phyloP scores from a whole-genome alignment of 2,888 invertebrate species.

The Clusia tigrina region DNA sequence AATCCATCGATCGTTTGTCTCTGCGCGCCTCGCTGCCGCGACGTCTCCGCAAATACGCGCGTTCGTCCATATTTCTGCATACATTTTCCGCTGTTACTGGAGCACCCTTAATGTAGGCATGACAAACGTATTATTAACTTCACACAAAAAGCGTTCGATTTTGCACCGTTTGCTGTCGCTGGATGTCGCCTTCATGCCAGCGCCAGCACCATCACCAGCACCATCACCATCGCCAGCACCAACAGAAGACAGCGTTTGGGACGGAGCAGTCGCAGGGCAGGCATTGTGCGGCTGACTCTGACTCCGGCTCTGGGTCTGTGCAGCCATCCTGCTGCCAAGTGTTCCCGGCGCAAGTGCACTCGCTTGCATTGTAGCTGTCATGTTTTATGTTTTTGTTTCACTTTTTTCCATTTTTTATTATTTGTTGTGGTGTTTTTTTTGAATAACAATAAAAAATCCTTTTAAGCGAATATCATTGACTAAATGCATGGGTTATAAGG shows the following conservation, averaged over 20 bases:
- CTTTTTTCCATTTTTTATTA: background rate
- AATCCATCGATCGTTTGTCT: slow-evolving; percentile 13
- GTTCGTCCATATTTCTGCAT: slow-evolving; percentile 56
- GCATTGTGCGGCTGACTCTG: slow-evolving; percentile 7
- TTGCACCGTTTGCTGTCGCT: slow-evolving; percentile 62
- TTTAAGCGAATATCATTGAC: slow-evolving; percentile 34
- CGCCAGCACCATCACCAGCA: slow-evolving; percentile 32
- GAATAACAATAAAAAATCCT: slow-evolving; percentile 20
- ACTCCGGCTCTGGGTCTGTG: background rate
- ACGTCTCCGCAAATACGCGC: no score
- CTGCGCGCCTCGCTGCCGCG: slow-evolving; percentile 20
- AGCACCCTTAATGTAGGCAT: slow-evolving; percentile 40
- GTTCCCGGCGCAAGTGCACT: slow-evolving; percentile 35
- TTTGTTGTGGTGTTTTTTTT: background rate
- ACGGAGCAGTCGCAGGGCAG: background rate
- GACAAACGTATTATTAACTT: slow-evolving; percentile 63
- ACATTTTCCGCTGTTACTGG: slow-evolving; percentile 40
- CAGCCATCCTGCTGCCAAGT: no score
- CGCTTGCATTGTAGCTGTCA: slow-evolving; percentile 12
- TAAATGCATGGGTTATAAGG: slow-evolving; percentile 34
- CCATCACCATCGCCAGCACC: no score
- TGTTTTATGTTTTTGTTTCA: background rate
- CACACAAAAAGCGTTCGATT: slow-evolving; percentile 63
- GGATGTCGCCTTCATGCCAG: slow-evolving; percentile 46
- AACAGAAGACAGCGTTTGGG: background rate